Evolutionary conservation across 2,113 vertebrate genomes (phyloP), one percentile per base, ranked within the genome.

Genomic region (Peromyscus polionotus): DNA sequence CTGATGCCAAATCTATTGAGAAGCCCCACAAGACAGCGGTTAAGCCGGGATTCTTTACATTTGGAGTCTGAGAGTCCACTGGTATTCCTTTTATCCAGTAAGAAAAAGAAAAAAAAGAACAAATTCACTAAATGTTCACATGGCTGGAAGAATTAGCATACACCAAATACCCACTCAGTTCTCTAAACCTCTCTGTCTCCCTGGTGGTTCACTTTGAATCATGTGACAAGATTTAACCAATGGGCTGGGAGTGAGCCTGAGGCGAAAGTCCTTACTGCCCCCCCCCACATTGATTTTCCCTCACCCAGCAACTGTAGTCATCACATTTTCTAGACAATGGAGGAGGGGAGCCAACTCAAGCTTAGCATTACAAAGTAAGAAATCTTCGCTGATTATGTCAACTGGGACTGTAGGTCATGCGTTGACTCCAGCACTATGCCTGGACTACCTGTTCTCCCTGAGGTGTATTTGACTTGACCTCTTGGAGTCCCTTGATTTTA

Each of bases 1-100:
- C 91, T 59, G 73, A 87, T 96, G 57, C 42, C 91, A 94, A 28
- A 88, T 95, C 75, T 94, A 93, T 91, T 97, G 59, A 63, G 28
- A n/a, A 28, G 59, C 7, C 51, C 39, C 14, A 36, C 28, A 89
- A 57, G 31, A 36, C 7, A 61, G 51, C 75, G 33, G 80, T 57
- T 80, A 94, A 70, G 93, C 45, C 75, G 68, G 45, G 8, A 7
- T 57, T 48, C 24, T 87, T 88, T 83, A 42, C 3, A n/a, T 84
- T 28, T 77, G 22, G 51, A 79, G 39, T 77, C 36, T 22, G 86
- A 36, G 48, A 51, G 9, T 88, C 67, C 70, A n/a, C 51, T 86
- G n/a, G 12, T 89, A 26, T 65, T 91, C 94, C 70, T 85, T 16
- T 94, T 87, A 61, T 16, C 22, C 16, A 54, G 9, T 51, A 80